phyloP scores from a whole-genome alignment of 1,140 invertebrate genomes.

The Musca domestica region DNA sequence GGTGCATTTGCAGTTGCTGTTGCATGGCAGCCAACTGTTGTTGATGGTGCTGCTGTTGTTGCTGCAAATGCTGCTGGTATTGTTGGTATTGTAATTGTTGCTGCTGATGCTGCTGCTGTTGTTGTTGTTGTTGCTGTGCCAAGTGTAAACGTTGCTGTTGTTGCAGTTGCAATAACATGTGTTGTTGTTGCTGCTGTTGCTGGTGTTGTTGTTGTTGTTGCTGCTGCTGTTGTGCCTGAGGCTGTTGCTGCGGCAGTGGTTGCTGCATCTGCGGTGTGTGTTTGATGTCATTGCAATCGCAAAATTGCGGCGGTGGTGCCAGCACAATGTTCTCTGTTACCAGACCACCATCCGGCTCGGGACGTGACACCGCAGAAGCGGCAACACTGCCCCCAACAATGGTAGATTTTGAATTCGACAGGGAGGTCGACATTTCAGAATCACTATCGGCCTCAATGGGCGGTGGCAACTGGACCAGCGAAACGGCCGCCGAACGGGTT shows the following conservation, averaged over 20 bases:
- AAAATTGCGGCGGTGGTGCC: slow-evolving; percentile 77
- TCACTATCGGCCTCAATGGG: slow-evolving; percentile 74
- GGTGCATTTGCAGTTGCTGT: slow-evolving; percentile 38
- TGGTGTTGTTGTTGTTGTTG: not conserved
- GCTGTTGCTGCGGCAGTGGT: slow-evolving; percentile 28
- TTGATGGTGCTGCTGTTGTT: too few species aligned
- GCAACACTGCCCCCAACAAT: slow-evolving; percentile 38
- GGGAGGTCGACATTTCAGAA: slow-evolving; percentile 52
- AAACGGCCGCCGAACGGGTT: slow-evolving; percentile 61
- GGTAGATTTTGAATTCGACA: slow-evolving; percentile 30
- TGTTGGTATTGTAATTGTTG: not conserved
- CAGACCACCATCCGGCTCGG: slow-evolving; percentile 20
- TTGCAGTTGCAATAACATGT: slow-evolving; percentile 12
- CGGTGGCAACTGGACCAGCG: slow-evolving; percentile 75
- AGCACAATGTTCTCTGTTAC: slow-evolving; percentile 64
- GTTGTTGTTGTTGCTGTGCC: slow-evolving; percentile 1
- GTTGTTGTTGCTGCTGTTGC: slow-evolving; percentile 10
- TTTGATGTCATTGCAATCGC: slow-evolving; percentile 52
- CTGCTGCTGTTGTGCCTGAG: not conserved
- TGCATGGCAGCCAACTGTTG: slow-evolving; percentile 31
- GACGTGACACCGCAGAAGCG: not conserved
- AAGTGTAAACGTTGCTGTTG: slow-evolving; percentile 12
- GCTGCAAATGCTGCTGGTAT: not conserved
- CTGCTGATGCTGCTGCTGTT: not conserved
- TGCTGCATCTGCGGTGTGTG: slow-evolving; percentile 40